Evolutionary conservation across 2,888 invertebrate species (phyloP).

Genomic region (Drosophila glabriapex): DNA sequence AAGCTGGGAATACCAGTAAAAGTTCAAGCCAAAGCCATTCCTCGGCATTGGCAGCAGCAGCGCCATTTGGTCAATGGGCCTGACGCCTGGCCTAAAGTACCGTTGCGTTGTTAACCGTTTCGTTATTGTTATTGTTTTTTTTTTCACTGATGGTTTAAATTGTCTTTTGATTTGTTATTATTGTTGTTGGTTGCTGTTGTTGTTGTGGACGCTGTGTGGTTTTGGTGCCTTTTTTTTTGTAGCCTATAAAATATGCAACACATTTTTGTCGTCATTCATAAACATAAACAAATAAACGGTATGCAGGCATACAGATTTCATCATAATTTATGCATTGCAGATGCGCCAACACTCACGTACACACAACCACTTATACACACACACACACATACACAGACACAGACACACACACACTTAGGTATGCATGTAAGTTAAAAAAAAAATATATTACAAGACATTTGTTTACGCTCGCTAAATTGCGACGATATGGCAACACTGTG

Average conservation of each 20-base stretch:
- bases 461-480: slow-evolving; percentile 61
- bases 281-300: slow-evolving; percentile 19
- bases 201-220: slow-evolving; percentile 12
- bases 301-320: slow-evolving; percentile 30
- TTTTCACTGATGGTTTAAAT: slow-evolving; percentile 20
- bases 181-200: slow-evolving; percentile 4
- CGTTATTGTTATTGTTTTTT: slow-evolving; percentile 17
- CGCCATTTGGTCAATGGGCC: slow-evolving; percentile 56
- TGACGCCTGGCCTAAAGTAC: slow-evolving; percentile 30
- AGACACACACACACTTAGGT: background rate
- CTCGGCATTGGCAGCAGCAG: slow-evolving; percentile 66
- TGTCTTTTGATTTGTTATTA: slow-evolving; percentile 24
- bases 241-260: slow-evolving; percentile 55
- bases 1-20: slow-evolving; percentile 56
- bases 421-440: slow-evolving; percentile 50
- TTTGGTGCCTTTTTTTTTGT: slow-evolving; percentile 4
- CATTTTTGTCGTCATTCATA: slow-evolving; percentile 25
- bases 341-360: slow-evolving; percentile 49
- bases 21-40: slow-evolving; percentile 62
- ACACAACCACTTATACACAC: slow-evolving; percentile 20
- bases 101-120: slow-evolving; percentile 16
- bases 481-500: slow-evolving; percentile 54
- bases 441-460: slow-evolving; percentile 63
- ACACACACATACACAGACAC: slow-evolving; percentile 8
- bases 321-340: slow-evolving; percentile 48